These are phyloP conservation scores for Sylvilagus floridanus DNA, from an alignment of 2,797 vertebrate species.

Conservation along the genomic window DNA sequence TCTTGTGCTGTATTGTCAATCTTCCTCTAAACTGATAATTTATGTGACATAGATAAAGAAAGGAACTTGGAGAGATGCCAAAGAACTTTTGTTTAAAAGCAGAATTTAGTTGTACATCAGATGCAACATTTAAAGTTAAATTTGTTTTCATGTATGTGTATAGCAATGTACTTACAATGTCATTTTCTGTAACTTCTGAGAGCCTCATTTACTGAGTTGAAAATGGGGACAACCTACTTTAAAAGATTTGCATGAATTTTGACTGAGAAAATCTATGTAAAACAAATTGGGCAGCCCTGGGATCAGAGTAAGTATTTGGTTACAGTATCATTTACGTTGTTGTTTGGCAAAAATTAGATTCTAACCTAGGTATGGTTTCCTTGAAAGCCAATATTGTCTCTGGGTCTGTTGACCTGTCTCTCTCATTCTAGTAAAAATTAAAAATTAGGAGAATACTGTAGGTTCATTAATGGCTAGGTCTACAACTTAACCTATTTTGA, in stretches of 20 bases:
- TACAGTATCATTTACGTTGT: background rate
- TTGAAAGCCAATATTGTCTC: background rate
- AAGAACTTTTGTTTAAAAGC: background rate
- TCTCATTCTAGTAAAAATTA: background rate
- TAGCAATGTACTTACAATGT: background rate
- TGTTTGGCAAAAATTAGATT: background rate
- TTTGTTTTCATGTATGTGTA: background rate
- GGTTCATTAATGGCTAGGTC: background rate
- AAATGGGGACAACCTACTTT: background rate
- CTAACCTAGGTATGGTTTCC: background rate
- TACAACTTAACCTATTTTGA: background rate
- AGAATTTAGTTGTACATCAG: background rate
- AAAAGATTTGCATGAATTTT: background rate
- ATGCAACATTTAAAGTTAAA: background rate
- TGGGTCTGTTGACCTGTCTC: background rate
- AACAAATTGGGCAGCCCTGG: background rate
- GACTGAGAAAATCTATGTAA: background rate
- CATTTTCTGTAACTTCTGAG: constrained; percentile 13
- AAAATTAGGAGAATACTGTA: background rate
- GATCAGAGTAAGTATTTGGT: background rate
- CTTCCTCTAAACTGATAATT: background rate
- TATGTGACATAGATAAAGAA: background rate
- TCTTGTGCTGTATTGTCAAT: background rate
- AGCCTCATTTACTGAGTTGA: background rate
- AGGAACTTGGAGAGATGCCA: background rate